phyloP scores from a whole-genome alignment of 1,140 invertebrate genomes.

The Steinernema khuongi region DNA sequence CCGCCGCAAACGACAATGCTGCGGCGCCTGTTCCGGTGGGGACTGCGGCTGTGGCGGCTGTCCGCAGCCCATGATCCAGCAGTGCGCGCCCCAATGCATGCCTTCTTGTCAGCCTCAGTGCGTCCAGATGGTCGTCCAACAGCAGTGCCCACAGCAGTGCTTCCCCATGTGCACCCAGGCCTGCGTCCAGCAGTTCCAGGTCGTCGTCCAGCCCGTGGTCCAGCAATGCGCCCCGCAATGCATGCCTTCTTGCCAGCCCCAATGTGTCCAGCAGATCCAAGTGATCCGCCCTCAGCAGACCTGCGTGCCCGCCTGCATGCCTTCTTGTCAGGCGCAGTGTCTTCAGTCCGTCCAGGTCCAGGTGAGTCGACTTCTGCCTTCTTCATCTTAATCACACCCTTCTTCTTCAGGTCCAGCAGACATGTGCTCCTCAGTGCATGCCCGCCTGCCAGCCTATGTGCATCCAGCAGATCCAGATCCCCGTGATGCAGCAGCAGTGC shows the following conservation, averaged over 20 bases:
- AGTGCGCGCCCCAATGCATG: neutral
- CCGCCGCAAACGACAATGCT: neutral
- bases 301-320: constrained; percentile 2
- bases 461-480: constrained; percentile 19
- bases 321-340: neutral
- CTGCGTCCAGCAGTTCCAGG: neutral
- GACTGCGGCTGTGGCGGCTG: constrained; percentile 5
- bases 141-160: constrained; percentile 5
- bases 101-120: neutral
- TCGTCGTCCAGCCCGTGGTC: neutral
- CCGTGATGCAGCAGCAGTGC: constrained; percentile 24
- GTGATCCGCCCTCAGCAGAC: constrained; percentile 16
- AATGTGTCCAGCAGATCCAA: constrained; percentile 21
- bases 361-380: neutral
- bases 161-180: neutral
- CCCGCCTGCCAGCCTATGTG: constrained; percentile 23
- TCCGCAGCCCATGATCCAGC: neutral
- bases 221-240: constrained; percentile 27
- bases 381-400: neutral
- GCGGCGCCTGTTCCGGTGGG: neutral
- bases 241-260: constrained; percentile 23
- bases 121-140: neutral
- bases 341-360: neutral
- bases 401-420: neutral
- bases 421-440: constrained; percentile 26